Evolutionary conservation across 64 coral and sea anemone species (phyloP).

Genomic region (Trachythela sp.): DNA sequence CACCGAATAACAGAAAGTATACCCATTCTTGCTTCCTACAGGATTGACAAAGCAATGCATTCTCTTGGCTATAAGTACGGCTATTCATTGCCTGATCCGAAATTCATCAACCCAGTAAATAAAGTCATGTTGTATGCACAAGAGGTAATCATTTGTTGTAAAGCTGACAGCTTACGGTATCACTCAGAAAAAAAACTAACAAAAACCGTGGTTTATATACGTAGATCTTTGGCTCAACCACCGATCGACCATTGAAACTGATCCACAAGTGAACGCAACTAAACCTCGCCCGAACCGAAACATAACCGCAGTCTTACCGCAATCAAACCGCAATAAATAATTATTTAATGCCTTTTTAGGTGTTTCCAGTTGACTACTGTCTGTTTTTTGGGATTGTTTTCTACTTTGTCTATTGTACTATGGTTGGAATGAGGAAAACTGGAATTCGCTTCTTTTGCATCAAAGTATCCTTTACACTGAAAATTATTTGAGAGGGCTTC

Average conservation of each 20-base stretch:
- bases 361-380: constrained; percentile 95
- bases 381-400: constrained; percentile 86
- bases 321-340: not conserved
- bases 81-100: constrained; percentile 66
- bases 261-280: not conserved
- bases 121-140: constrained; percentile 90
- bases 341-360: constrained; percentile 24
- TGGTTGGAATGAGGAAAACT: constrained; percentile 76
- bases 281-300: not conserved
- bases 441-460: constrained; percentile 96
- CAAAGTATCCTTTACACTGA: constrained; percentile 84
- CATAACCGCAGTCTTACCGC: not conserved
- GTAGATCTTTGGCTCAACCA: too few relatives aligned
- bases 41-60: constrained; percentile 86
- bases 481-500: not conserved
- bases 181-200: too few relatives aligned
- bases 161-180: not conserved
- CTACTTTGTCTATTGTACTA: constrained; percentile 80
- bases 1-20: not conserved
- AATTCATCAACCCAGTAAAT: constrained; percentile 84
- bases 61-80: constrained; percentile 93
- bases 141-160: constrained; percentile 41
- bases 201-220: too few relatives aligned
- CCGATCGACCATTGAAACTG: not conserved
- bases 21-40: constrained; percentile 38